These are phyloP conservation scores for Lypha dubia DNA, from an alignment of 2,888 invertebrate species.

Conservation along the genomic window DNA sequence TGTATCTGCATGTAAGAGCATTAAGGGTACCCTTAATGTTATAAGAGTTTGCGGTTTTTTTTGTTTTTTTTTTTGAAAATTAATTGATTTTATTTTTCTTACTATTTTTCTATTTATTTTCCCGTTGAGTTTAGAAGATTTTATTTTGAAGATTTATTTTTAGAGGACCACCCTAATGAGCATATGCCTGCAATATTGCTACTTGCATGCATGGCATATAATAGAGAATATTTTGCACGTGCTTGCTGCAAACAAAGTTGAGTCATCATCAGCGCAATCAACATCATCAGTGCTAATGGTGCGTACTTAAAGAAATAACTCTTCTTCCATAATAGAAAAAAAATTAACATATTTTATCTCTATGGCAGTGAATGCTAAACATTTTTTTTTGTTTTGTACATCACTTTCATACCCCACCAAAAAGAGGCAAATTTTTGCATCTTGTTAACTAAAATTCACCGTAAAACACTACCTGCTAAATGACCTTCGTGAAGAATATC, in stretches of 20 bases:
- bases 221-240: constrained; percentile 30
- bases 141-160: not conserved
- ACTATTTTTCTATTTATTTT: too few species aligned
- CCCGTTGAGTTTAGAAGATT: not conserved
- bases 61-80: too few species aligned
- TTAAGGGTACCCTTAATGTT: not conserved
- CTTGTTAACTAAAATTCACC: too few species aligned
- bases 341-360: not conserved
- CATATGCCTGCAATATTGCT: not conserved
- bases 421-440: too few species aligned
- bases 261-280: constrained; percentile 42
- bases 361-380: not conserved
- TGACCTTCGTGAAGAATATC: too few species aligned
- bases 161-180: not conserved
- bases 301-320: constrained; percentile 12
- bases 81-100: too few species aligned
- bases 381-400: not conserved
- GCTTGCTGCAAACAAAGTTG: constrained; percentile 30
- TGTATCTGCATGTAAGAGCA: not conserved
- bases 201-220: not conserved
- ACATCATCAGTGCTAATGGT: constrained; percentile 54
- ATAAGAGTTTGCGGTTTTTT: not conserved
- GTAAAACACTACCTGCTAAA: too few species aligned
- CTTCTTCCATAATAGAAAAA: not conserved
- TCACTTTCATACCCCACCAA: too few species aligned